Percentiles rank a stretch among this genome's conserved stretches.
Conservation (phyloP, 2,797 vertebrate species). For the Silurus lanzhouensis region DNA sequence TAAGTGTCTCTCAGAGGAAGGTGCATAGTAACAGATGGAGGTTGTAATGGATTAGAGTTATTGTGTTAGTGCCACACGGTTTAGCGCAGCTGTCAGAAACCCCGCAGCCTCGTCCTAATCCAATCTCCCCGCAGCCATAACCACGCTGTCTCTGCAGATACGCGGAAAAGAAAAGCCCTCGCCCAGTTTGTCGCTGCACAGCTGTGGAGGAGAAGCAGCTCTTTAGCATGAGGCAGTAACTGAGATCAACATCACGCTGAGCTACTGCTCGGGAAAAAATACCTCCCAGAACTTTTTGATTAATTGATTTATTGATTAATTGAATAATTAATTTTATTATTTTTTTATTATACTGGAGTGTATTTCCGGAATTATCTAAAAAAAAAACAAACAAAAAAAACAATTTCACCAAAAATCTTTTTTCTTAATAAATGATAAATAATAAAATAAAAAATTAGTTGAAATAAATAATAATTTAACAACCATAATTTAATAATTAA, state of each 20-base stretch:
- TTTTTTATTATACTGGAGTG: too few species aligned
- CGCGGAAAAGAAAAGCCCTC: background rate
- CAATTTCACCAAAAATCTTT: background rate
- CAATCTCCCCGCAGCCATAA: conserved; percentile 17
- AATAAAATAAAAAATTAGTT: too few species aligned
- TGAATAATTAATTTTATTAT: too few species aligned
- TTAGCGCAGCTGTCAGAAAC: conserved; percentile 33
- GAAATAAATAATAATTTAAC: too few species aligned
- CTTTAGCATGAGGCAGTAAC: conserved; percentile 17
- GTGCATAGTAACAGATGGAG: conserved; percentile 37
- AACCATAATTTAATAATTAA: background rate
- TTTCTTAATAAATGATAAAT: background rate
- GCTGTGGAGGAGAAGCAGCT: conserved; percentile 21
- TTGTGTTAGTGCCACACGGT: conserved; percentile 33
- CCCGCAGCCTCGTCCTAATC: conserved; percentile 18
- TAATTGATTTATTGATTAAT: background rate
- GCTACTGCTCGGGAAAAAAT: background rate
- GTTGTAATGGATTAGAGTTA: conserved; percentile 53
- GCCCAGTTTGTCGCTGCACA: background rate
- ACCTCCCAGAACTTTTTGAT: background rate
- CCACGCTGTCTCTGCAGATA: conserved; percentile 12
- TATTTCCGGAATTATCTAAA: background rate
- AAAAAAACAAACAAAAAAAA: background rate
- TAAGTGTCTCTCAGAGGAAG: background rate
- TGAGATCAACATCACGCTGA: background rate